These are phyloP conservation scores for zebrafish (Danio rerio) DNA, from an alignment of 2,113 vertebrate genomes.

Conservation along the genomic window DNA sequence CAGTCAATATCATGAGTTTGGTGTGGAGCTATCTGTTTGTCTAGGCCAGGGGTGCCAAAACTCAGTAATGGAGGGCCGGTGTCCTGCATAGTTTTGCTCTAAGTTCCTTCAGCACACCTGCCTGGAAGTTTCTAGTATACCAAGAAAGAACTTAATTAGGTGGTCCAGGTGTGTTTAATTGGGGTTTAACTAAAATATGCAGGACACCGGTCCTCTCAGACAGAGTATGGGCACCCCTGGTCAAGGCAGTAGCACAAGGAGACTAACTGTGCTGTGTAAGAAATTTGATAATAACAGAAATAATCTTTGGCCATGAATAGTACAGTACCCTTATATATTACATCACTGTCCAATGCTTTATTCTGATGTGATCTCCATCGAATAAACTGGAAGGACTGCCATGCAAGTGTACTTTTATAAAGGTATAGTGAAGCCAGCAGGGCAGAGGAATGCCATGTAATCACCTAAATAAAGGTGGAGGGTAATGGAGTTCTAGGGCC, in stretches of 20 bases:
- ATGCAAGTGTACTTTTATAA: not conserved
- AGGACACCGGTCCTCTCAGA: no score
- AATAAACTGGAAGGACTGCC: not conserved
- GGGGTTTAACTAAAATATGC: no score
- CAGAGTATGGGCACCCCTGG: no score
- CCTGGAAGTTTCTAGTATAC: no score
- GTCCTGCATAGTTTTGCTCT: no score
- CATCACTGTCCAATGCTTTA: constrained; percentile 13
- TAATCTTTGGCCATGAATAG: not conserved
- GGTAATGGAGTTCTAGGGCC: constrained; percentile 62
- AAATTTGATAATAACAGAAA: no score
- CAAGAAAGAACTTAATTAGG: no score
- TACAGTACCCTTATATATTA: not conserved
- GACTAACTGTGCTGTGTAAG: not conserved
- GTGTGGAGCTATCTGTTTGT: not conserved
- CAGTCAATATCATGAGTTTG: not conserved
- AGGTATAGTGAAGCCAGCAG: no score
- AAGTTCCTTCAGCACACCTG: no score
- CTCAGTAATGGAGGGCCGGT: no score
- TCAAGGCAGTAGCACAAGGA: not conserved
- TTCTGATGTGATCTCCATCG: constrained; percentile 17
- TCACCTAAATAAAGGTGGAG: constrained; percentile 51
- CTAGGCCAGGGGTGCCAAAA: no score
- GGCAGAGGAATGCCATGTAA: constrained; percentile 53
- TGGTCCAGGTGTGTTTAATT: no score